A percentile compares a stretch with the other conserved stretches of the same genome.
phyloP scores from a whole-genome alignment of 2,888 invertebrate species.

The Ypsolopha sequella region DNA sequence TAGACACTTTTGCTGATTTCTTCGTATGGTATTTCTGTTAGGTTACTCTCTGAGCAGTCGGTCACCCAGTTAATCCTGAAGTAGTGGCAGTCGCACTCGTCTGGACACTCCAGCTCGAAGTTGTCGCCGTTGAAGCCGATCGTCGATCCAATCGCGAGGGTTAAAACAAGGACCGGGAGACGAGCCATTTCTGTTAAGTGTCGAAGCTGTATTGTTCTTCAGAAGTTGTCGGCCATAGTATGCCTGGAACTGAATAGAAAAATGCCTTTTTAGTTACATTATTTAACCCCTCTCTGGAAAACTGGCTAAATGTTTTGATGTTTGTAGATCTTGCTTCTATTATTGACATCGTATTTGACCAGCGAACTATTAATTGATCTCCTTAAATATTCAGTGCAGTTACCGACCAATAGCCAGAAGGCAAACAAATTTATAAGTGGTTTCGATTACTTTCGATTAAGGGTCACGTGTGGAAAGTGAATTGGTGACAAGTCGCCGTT shows the following conservation, averaged over 20 bases:
- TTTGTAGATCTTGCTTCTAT: too few relatives aligned
- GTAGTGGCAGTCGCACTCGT: conserved; percentile 82
- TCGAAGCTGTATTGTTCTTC: conserved; percentile 7
- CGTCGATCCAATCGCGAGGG: conserved; percentile 30
- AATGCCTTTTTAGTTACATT: not conserved
- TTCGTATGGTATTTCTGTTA: conserved; percentile 76
- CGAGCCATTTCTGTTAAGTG: conserved; percentile 30
- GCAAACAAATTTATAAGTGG: too few relatives aligned
- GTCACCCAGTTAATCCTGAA: conserved; percentile 83
- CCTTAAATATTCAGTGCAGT: too few relatives aligned
- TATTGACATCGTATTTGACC: too few relatives aligned
- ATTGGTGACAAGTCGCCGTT: too few relatives aligned
- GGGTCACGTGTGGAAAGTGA: too few relatives aligned
- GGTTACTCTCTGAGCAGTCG: conserved; percentile 80
- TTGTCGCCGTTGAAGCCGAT: conserved; percentile 72
- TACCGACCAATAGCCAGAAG: too few relatives aligned
- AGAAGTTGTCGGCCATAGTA: conserved; percentile 19
- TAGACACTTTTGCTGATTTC: conserved; percentile 79
- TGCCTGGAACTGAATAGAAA: conserved; percentile 11
- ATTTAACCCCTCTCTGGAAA: not conserved
- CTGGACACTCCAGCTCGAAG: conserved; percentile 77
- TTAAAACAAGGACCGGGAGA: conserved; percentile 29
- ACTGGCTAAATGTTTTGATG: too few relatives aligned
- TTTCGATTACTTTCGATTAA: too few relatives aligned
- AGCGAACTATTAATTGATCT: too few relatives aligned